Evolutionary conservation across 1,140 invertebrate species (phyloP).

Genomic region (Bombus breviceps): DNA sequence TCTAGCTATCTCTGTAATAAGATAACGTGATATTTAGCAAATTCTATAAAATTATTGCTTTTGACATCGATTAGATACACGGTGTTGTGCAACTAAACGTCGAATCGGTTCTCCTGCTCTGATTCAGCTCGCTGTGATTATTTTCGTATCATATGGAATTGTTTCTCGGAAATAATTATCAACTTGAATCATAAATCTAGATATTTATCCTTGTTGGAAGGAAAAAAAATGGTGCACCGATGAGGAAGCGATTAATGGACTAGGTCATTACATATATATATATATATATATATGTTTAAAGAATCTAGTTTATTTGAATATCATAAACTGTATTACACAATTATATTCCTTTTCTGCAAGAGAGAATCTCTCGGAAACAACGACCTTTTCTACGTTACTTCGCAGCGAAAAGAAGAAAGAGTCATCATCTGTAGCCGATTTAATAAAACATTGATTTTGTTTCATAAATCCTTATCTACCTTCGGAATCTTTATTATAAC

Average conservation of each 20-base stretch:
- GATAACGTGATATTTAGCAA: slow-evolving; percentile 29
- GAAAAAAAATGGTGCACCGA: neutral
- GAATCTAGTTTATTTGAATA: neutral
- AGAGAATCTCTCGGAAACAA: no score
- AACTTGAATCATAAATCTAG: no score
- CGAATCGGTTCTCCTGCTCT: neutral
- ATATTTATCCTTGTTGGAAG: neutral
- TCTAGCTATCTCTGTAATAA: neutral
- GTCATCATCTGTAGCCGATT: no score
- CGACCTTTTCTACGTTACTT: no score
- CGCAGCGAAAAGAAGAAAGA: no score
- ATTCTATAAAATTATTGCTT: slow-evolving; percentile 23
- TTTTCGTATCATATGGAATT: neutral
- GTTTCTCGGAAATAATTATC: slow-evolving; percentile 14
- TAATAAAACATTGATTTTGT: no score
- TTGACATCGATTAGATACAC: neutral
- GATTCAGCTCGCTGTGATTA: neutral
- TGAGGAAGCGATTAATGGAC: neutral
- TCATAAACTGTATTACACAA: no score
- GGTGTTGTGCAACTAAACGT: neutral
- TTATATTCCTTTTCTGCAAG: no score
- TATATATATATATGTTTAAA: neutral
- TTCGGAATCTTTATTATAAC: no score
- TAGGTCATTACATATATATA: neutral
- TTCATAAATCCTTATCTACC: no score